Conservation (phyloP, 2,797 vertebrate genomes). For the Oreochromis mossambicus region DNA sequence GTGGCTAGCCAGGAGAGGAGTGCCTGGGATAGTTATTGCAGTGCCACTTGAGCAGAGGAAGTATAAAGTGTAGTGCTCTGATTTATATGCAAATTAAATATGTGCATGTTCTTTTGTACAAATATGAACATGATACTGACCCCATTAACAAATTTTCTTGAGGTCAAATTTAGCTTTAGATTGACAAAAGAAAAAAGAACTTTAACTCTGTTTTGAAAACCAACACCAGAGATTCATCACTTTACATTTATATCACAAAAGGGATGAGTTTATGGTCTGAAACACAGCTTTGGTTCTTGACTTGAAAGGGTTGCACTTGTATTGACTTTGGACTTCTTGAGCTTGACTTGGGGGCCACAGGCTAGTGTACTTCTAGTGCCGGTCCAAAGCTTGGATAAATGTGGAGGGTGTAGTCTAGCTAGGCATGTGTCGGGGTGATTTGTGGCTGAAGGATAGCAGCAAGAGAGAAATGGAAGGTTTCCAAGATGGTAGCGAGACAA, state of each 20-base stretch:
- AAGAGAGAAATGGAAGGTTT: too few species aligned
- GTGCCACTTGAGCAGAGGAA: constrained; percentile 25
- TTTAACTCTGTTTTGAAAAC: background rate
- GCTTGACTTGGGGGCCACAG: background rate
- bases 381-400: too few species aligned
- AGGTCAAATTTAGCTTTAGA: background rate
- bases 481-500: too few species aligned
- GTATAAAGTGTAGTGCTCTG: background rate
- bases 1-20: constrained; percentile 31
- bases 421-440: too few species aligned
- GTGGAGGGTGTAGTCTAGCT: too few species aligned
- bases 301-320: background rate
- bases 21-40: constrained; percentile 26
- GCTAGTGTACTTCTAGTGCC: too few species aligned
- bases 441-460: too few species aligned
- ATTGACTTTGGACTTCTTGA: background rate
- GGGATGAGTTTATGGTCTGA: background rate
- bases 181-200: background rate
- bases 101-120: background rate
- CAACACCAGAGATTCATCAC: background rate
- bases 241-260: background rate
- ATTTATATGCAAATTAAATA: background rate
- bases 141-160: background rate
- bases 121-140: background rate
- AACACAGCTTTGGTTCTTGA: background rate